Evolutionary conservation across 2,797 vertebrate genomes (phyloP).

Genomic region (Sphaeramia orbicularis): DNA sequence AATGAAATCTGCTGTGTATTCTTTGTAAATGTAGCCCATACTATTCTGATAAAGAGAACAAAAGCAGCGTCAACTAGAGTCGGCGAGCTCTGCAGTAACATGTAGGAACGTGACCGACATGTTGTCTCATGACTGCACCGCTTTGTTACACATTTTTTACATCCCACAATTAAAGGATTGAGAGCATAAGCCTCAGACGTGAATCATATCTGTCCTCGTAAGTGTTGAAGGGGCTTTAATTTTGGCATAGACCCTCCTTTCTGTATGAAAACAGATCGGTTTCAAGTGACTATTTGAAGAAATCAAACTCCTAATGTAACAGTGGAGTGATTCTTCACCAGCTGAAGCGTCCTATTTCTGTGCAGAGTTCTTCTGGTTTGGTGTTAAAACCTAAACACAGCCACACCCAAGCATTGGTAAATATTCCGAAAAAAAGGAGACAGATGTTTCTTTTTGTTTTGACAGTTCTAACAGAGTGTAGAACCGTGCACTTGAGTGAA

Average conservation of each 20-base stretch:
- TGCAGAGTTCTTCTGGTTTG: constrained; percentile 36
- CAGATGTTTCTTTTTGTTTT: constrained; percentile 41
- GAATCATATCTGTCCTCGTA: not conserved
- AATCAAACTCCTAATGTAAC: not conserved
- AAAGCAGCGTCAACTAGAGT: not conserved
- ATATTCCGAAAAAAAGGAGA: constrained; percentile 20
- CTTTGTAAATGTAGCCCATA: constrained; percentile 11
- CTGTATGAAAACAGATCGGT: not conserved
- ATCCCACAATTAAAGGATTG: not conserved
- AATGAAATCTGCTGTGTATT: not conserved
- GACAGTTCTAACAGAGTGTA: constrained; percentile 35
- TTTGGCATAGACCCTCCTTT: not conserved
- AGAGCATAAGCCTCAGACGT: not conserved
- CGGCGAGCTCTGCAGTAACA: constrained; percentile 6
- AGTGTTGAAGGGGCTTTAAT: not conserved
- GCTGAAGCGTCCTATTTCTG: constrained; percentile 30
- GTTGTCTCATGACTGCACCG: constrained; percentile 3
- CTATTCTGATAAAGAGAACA: constrained; percentile 26
- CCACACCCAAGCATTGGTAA: constrained; percentile 23
- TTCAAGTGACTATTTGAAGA: too few species aligned
- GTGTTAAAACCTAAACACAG: constrained; percentile 36
- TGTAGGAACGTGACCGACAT: not conserved
- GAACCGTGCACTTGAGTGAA: constrained; percentile 12
- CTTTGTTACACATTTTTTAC: not conserved
- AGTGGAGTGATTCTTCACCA: constrained; percentile 9